Evolutionary conservation across 2,888 invertebrate species (phyloP).

Genomic region (Eristalis tenax): DNA sequence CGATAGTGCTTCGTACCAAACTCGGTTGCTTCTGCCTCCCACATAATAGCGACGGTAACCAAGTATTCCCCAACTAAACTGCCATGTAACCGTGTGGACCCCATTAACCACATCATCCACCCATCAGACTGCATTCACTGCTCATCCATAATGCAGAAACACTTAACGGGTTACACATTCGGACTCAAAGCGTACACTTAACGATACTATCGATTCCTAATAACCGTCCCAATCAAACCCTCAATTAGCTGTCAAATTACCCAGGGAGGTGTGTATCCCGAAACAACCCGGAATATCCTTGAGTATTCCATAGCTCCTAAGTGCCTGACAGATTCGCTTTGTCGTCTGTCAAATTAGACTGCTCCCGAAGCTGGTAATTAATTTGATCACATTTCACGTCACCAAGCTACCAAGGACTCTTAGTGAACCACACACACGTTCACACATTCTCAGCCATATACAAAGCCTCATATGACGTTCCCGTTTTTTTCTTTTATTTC

Average conservation of each 20-base stretch:
- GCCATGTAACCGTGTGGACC: not conserved
- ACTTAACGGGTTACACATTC: not conserved
- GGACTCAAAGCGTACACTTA: not conserved
- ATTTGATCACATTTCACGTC: slow-evolving; percentile 1
- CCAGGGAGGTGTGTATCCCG: not conserved
- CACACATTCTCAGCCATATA: not conserved
- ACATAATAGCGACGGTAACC: not conserved
- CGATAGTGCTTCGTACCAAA: not conserved
- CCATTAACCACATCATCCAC: not conserved
- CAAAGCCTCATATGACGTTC: not conserved
- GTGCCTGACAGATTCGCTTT: not conserved
- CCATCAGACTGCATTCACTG: not conserved
- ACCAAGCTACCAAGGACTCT: not conserved
- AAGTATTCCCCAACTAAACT: not conserved
- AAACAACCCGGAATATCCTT: not conserved
- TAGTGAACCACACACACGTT: not conserved
- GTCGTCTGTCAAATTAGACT: not conserved
- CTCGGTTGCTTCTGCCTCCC: not conserved
- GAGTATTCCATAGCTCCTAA: not conserved
- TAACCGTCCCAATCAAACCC: slow-evolving; percentile 1
- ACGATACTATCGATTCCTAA: slow-evolving; percentile 1
- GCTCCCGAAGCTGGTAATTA: not conserved
- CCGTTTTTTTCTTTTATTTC: slow-evolving; percentile 74
- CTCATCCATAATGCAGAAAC: not conserved
- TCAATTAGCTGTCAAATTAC: slow-evolving; percentile 20